Evolutionary conservation across 2,888 invertebrate genomes (phyloP).

Genomic region (Pinctada fucata): DNA sequence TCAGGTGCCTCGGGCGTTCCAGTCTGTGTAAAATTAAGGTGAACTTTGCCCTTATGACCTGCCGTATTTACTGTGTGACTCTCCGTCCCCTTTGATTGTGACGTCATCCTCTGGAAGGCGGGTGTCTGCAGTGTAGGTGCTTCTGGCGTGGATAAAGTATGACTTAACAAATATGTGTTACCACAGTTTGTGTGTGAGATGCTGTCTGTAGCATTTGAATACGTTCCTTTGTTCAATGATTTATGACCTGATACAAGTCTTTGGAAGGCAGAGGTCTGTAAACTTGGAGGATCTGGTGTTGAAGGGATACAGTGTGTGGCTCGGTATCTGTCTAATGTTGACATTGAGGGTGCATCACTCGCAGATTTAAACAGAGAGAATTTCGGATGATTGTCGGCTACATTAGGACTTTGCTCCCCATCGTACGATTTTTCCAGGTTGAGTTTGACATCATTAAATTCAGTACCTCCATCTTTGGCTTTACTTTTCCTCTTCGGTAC

Average conservation of each 20-base stretch:
- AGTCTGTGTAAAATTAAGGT: neutral
- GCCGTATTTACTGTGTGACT: neutral
- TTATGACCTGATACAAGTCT: no score
- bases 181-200: no score
- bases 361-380: neutral
- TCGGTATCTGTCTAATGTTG: no score
- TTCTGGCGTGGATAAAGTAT: neutral
- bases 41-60: neutral
- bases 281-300: neutral
- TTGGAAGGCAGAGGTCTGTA: neutral
- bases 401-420: neutral
- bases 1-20: neutral
- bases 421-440: neutral
- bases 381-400: neutral
- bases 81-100: neutral
- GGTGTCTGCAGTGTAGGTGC: neutral
- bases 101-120: neutral
- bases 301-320: no score
- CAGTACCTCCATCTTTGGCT: neutral
- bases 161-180: no score
- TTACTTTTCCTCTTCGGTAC: neutral
- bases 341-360: neutral
- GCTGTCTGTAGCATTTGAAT: neutral
- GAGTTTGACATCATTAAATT: neutral
- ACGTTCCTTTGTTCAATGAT: neutral